These are phyloP conservation scores for Gasteruption jaculator DNA, from an alignment of 2,888 invertebrate genomes.

Conservation along the genomic window DNA sequence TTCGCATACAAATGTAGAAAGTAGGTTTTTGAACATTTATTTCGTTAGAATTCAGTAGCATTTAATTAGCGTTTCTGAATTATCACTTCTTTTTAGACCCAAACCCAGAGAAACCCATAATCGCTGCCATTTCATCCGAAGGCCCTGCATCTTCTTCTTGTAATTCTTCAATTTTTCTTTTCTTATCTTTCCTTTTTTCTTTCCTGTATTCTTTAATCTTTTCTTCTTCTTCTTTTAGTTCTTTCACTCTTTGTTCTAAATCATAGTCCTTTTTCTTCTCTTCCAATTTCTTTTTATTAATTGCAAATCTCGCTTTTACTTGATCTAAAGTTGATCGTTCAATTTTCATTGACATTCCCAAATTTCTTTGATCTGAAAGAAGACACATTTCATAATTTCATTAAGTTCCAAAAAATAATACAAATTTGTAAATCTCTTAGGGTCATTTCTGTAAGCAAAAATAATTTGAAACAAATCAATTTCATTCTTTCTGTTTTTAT, in stretches of 20 bases:
- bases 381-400: too few relatives aligned
- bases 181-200: conserved; percentile 85
- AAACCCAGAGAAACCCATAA: conserved; percentile 96
- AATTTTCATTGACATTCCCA: conserved; percentile 99
- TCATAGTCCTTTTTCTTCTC: conserved; percentile 96
- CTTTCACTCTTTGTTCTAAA: conserved; percentile 82
- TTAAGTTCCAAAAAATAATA: background rate
- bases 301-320: conserved; percentile 86
- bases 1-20: too few relatives aligned
- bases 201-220: conserved; percentile 83
- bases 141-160: conserved; percentile 54
- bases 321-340: conserved; percentile 93
- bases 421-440: background rate
- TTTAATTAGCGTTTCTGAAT: too few relatives aligned
- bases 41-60: too few relatives aligned
- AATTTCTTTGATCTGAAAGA: conserved; percentile 80
- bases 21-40: too few relatives aligned
- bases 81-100: conserved; percentile 75
- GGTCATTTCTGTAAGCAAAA: too few relatives aligned
- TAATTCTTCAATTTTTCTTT: conserved; percentile 73
- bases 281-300: conserved; percentile 90
- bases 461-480: too few relatives aligned
- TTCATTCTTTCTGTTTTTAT: too few relatives aligned
- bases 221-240: conserved; percentile 95
- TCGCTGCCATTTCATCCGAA: conserved; percentile 66